These are phyloP conservation scores for Schizopygopsis malacanthus DNA, from an alignment of 2,797 vertebrate genomes.

Conservation along the genomic window DNA sequence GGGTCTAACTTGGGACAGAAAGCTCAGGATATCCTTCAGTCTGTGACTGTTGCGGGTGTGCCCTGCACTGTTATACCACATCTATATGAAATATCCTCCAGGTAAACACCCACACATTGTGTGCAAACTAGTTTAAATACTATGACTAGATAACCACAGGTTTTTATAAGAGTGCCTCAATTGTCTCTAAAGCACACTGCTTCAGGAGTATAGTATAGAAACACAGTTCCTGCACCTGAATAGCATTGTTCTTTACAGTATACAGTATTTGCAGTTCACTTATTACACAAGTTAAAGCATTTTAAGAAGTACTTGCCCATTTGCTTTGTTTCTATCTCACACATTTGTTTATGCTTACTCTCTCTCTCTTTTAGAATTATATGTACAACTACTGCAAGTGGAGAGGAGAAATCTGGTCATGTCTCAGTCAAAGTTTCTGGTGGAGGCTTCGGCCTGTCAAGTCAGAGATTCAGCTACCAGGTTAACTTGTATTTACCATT, in stretches of 20 bases:
- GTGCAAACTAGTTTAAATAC: background rate
- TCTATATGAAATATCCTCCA: slow-evolving; percentile 94
- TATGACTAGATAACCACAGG: background rate
- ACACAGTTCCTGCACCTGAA: background rate
- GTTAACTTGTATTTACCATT: slow-evolving; percentile 68
- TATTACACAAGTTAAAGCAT: background rate
- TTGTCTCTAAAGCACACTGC: background rate
- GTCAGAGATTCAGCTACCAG: slow-evolving; percentile 89
- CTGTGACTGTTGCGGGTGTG: slow-evolving; percentile 88
- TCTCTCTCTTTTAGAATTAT: slow-evolving; percentile 86
- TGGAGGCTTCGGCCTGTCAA: slow-evolving; percentile 85
- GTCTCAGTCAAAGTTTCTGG: slow-evolving; percentile 87
- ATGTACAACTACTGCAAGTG: slow-evolving; percentile 83
- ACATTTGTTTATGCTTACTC: background rate
- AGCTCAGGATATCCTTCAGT: slow-evolving; percentile 88
- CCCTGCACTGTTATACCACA: slow-evolving; percentile 84
- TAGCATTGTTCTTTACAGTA: background rate
- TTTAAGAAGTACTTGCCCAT: background rate
- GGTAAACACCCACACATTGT: slow-evolving; percentile 73
- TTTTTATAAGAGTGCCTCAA: background rate
- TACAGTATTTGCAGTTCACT: background rate
- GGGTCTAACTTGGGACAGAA: slow-evolving; percentile 97
- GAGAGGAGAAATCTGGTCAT: slow-evolving; percentile 78
- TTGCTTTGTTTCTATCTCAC: background rate
- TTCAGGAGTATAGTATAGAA: background rate